Evolutionary conservation across 2,888 invertebrate species (phyloP), one percentile per base, ranked within the genome.

Genomic region (Caenorhabditis virilis): DNA sequence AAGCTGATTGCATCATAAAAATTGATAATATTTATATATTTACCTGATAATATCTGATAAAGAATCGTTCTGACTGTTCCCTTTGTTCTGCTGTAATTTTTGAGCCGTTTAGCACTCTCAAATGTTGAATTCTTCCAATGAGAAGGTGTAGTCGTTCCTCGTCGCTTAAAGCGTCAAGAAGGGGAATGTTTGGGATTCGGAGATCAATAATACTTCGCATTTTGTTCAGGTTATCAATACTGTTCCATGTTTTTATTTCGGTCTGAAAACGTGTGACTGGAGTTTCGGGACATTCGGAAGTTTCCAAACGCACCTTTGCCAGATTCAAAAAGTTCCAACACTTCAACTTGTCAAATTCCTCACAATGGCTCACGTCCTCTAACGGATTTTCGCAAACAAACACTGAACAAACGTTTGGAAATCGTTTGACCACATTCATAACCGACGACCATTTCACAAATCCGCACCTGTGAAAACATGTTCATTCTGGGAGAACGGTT

Each of bases 201-300:
- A 95, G 88, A 85, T 92, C 91, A 74, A 88, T 89, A 55, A 95
- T 87, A 89, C 88, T 1, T 91, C 92, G 85, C 93, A 93, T 82
- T 88, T 88, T 52, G 90, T 89, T 92, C 77, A 91, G 89, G 93
- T 94, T 93, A 35, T 90, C 89, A 46, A 89, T 88, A 46, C 95
- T 64, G 3, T 49, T 45, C 71, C 74, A 69, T 26, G 67, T 66
- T 33, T 62, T 43, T 7, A 74, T 67, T 6, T 70, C 57, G n/a
- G 75, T 71, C 64, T 76, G 53, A 27, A 67, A 39, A 39, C 5
- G 9, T 6, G 16, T 25, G 11, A n/a, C n/a, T n/a, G n/a, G n/a
- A n/a, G n/a, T n/a, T n/a, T n/a, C n/a, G n/a, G n/a, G n/a, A n/a
- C n/a, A n/a, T n/a, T n/a, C n/a, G n/a, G n/a, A n/a, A n/a, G n/a